Evolutionary conservation across 2,888 invertebrate genomes (phyloP), one percentile per base, ranked within the genome.

Genomic region (Eulithis testata): DNA sequence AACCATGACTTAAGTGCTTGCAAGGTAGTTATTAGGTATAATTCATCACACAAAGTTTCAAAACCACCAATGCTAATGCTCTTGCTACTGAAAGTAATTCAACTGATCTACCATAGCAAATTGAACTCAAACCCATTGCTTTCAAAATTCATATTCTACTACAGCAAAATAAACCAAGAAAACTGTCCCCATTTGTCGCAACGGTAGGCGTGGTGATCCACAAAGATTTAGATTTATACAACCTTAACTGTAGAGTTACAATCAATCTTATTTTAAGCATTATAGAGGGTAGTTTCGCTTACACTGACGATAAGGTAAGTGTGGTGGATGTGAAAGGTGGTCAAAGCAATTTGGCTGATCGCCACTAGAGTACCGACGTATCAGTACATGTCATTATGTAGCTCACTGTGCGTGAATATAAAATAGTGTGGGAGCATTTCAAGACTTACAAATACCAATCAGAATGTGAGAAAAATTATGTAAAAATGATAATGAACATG

Each of bases 161-260:
- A 14, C 7, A 11, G 8, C 21, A 61, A 68, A 68, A 71, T 69
- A 69, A 76, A 67, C 70, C 70, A 80, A 80, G 84, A 85, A 89
- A 88, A 89, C 72, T 90, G 91, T 91, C 91, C 85, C 85, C 83
- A 82, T 85, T 89, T 90, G 89, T 89, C 90, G 86, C 89, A 88
- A 88, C 72, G 80, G 86, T 74, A 82, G 91, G 91, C 91, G 90
- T 89, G 90, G 87, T 85, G 83, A 79, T 84, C 82, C 73, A 85
- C 81, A 80, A 79, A 80, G 77, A 78, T 75, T 68, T 63, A 68
- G 64, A 71, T 63, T 50, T 53, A 54, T 53, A 53, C 64, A 64
- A 61, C 27, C 8, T 54, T 63, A 4, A 14, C 8, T 11, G 58
- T 8, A 43, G 55, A n/a, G 12, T 44, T 27, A 9, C 3, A 14